Percentiles rank a stretch among this genome's conserved stretches.
Conservation (phyloP, 2,113 vertebrate genomes). For the Mystacornis crossleyi region DNA sequence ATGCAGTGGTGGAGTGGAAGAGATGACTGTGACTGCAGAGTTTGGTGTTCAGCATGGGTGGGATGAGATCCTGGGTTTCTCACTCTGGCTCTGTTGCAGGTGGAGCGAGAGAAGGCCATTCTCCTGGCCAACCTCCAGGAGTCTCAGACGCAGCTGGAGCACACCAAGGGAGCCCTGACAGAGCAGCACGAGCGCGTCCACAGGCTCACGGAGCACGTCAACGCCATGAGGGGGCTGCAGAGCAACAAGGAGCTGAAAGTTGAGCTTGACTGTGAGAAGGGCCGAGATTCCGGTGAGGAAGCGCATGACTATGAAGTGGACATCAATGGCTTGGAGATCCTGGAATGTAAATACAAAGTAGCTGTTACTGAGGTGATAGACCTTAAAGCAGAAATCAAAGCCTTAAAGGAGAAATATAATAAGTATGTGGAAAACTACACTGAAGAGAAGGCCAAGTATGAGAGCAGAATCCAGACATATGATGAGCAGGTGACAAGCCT, state of each 20-base stretch:
- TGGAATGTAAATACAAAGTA: conserved; percentile 97
- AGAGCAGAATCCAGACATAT: conserved; percentile 80
- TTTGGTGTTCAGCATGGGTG: background rate
- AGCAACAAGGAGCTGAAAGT: conserved; percentile 85
- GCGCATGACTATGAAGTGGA: conserved; percentile 85
- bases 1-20: background rate
- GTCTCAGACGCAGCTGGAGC: conserved; percentile 93
- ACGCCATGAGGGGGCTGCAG: conserved; percentile 83
- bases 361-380: conserved; percentile 96
- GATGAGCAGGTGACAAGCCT: conserved; percentile 85
- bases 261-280: conserved; percentile 86
- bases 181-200: conserved; percentile 91
- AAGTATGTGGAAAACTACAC: conserved; percentile 88
- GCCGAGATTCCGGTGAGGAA: conserved; percentile 75
- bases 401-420: conserved; percentile 94
- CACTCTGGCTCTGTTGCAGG: conserved; percentile 73
- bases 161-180: conserved; percentile 91
- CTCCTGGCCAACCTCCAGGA: conserved; percentile 93
- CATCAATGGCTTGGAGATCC: conserved; percentile 89
- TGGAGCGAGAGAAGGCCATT: conserved; percentile 91
- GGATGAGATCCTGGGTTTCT: background rate
- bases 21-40: background rate
- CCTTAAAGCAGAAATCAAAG: conserved; percentile 96
- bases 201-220: conserved; percentile 87
- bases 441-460: conserved; percentile 84